Base-by-base conservation (phyloP, 2,888 invertebrate species). In the Margaritifera margaritifera region DNA sequence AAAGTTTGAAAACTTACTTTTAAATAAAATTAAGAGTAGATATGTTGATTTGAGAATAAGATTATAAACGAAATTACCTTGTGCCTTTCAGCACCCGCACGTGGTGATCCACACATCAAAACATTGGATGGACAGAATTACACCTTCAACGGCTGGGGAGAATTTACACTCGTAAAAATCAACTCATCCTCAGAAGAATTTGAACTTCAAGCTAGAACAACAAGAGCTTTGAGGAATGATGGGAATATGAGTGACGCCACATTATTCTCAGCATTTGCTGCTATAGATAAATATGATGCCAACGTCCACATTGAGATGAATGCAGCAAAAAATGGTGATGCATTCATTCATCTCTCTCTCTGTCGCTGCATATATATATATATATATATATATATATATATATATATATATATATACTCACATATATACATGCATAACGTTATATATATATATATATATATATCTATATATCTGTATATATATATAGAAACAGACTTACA, bases 251-350 rank as follows among this genome's bases (percentile, higher is more conserved):
- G 61, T 5, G 27, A 55, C 25, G 66, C 66, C 5, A 66, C 66
- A 22, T 2, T 61, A 8, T 66, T 66, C 19, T 42, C n/a, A 24
- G 66, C 61, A 5, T 66, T 66, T 25, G 66, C 66, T 54, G 66
- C 62, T 1, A 57, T 18, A 18, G 67, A 67, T 31, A 51, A 57
- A 27, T 24, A 53, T 8, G 54, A 52, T 19, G 62, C 67, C 6
- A 31, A n/a, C 0, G 56, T 67, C 22, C 62, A 67, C 25, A 52
- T 67, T 51, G 67, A 62, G 62, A n/a, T 62, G 15, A 67, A 62
- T 62, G 15, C 60, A 19, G 52, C 42, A 1, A 20, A 67, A 55
- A 51, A 50, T n/a, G 67, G 67, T 67, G 25, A 52, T 31, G 1
- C 2, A 31, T 31, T n/a, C n/a, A n/a, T n/a, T n/a, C n/a, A n/a